These are phyloP conservation scores for Triplophysa rosa DNA, from an alignment of 2,113 vertebrate species.

Conservation along the genomic window DNA sequence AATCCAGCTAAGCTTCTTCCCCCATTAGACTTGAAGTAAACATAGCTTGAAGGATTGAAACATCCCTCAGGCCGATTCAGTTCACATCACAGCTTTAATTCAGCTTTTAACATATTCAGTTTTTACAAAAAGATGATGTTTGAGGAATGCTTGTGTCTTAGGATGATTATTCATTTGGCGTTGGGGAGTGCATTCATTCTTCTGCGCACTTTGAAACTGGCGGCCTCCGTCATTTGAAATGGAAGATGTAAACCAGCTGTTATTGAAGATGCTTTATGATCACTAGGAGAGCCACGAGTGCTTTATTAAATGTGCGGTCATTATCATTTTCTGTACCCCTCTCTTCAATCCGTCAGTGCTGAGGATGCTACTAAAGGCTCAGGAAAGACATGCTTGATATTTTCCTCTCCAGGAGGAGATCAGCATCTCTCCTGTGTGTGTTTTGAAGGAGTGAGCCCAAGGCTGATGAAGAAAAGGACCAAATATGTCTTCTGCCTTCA, in stretches of 20 bases:
- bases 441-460: slow-evolving; percentile 1
- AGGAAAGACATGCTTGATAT: slow-evolving; percentile 17
- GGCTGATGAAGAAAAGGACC: background rate
- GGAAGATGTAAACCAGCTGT: slow-evolving; percentile 10
- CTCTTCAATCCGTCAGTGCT: slow-evolving; percentile 9
- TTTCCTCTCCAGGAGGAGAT: slow-evolving; percentile 11
- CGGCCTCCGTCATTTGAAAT: background rate
- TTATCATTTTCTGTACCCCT: background rate
- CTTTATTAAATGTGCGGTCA: slow-evolving; percentile 16
- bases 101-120: too few species aligned
- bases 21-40: slow-evolving; percentile 20
- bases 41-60: background rate
- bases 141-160: background rate
- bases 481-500: slow-evolving; percentile 24
- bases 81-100: background rate
- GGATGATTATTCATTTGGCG: background rate
- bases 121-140: background rate
- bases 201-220: too few species aligned
- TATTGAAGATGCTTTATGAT: slow-evolving; percentile 10
- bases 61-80: background rate
- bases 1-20: slow-evolving; percentile 23
- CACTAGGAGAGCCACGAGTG: background rate
- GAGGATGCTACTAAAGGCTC: background rate
- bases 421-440: slow-evolving; percentile 5
- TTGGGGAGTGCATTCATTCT: too few species aligned